Base-by-base conservation (phyloP, 2,888 invertebrate species). In the Drosophila imparisetae region DNA sequence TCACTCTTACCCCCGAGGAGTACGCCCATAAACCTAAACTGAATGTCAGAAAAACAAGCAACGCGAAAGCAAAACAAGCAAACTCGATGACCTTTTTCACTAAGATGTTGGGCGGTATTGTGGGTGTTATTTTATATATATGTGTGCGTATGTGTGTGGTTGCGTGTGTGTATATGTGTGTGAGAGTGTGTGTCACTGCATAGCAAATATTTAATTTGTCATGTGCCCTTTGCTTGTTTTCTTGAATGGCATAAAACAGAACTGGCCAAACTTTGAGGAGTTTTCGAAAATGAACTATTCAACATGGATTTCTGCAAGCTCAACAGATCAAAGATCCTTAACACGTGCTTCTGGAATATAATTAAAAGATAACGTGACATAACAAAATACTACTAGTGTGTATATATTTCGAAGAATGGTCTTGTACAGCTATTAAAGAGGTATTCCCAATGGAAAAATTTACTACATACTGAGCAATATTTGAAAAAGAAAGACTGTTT, bases 181-280 rank as follows among this genome's bases (percentile, higher is more conserved):
- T 38, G 18, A 50, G 63, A 42, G 66, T 60, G 53, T 57, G 24
- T 69, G 53, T 61, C 62, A 64, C 57, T 81, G 61, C 66, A 60
- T 66, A 65, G 67, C 65, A 87, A 86, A 69, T 74, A 75, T 80
- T 68, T 78, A 81, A 83, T 83, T 84, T 86, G 79, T 74, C 86
- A 81, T 83, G 66, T 81, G 72, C 70, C 73, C 83, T 72, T 57
- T 68, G 70, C 79, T 84, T 76, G 76, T 72, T 83, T 83, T 74
- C 68, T 66, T 69, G 57, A 55, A 63, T 72, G 49, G 30, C 66
- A 61, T 68, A 76, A 65, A 71, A 85, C 70, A 50, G 62, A 48
- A 55, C 60, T 69, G 49, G 68, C 45, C 40, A 38, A 76, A 65
- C 55, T 42, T 48, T 65, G 38, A 40, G 57, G 2, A 61, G 42